Evolutionary conservation across 2,888 invertebrate species (phyloP), one percentile per base, ranked within the genome.

Genomic region (Coelinius sp.): DNA sequence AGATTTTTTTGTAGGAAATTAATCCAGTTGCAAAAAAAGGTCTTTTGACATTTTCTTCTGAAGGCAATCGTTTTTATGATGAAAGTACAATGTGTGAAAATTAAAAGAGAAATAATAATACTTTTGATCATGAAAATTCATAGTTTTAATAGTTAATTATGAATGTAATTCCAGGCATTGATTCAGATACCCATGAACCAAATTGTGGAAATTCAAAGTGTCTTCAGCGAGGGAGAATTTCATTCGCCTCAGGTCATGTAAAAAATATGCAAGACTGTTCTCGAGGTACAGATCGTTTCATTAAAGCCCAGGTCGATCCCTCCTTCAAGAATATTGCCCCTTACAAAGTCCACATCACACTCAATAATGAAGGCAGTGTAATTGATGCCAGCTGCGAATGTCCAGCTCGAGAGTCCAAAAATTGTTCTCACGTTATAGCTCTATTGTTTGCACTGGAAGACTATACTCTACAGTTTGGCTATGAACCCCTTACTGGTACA

Each of bases 311-410:
- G 41, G 31, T 66, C 10, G 53, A 56, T 22, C 56, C 71, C 1
- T 71, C 71, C 25, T 66, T 27, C 17, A 71, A 66, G 46, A 41
- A 41, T 41, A 12, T 17, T 12, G 41, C 12, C 20, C 56, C 24
- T 10, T 65, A 56, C 44, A 35, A 65, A 22, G 70, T 70, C 1
- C n/a, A 17, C 7, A 31, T 70, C 35, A 17, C 1, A 63, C 49
- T 62, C 12, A 38, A 71, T 71, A 17, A 24, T 6, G n/a, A 71
- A 44, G 44, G 71, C 12, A 46, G 46, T 24, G 24, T 71, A 3
- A 31, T 65, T 24, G 46, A 73, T 73, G 73, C 73, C 38, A 17
- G n/a, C 27, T 73, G 73, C 44, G n/a, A 73, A 17, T 73, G 70
- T 56, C 38, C 52, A 65, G 65, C 73, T 17, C 70, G 70, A 27